These are phyloP conservation scores for Trachemys scripta DNA, from an alignment of 2,113 vertebrate genomes.

Conservation along the genomic window DNA sequence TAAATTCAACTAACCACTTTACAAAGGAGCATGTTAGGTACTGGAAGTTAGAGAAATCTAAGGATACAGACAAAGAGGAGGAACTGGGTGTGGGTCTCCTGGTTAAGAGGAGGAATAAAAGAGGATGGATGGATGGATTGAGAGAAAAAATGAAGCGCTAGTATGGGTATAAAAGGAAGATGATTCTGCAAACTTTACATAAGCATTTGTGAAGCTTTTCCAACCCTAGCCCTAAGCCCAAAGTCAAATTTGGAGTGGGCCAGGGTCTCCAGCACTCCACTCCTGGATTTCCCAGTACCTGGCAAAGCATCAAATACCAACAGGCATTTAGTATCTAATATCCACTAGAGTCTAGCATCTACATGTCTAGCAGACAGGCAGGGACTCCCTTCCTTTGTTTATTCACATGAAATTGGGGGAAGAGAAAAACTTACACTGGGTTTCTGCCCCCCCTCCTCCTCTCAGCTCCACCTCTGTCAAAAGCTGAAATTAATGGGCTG, in stretches of 20 bases:
- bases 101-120: background rate
- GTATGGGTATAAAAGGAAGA: slow-evolving; percentile 29
- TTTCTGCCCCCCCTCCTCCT: slow-evolving; percentile 47
- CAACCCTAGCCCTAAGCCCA: slow-evolving; percentile 6
- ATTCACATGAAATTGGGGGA: slow-evolving; percentile 73
- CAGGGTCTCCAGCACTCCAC: background rate
- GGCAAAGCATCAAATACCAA: slow-evolving; percentile 50
- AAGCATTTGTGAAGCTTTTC: slow-evolving; percentile 41
- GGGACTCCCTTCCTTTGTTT: slow-evolving; percentile 74
- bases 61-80: background rate
- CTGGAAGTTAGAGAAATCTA: background rate
- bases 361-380: slow-evolving; percentile 70
- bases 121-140: background rate
- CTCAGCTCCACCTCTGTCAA: slow-evolving; percentile 76
- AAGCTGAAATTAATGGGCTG: slow-evolving; percentile 72
- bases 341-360: slow-evolving; percentile 71
- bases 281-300: slow-evolving; percentile 65
- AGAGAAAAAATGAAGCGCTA: background rate
- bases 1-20: background rate
- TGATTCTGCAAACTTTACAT: slow-evolving; percentile 21
- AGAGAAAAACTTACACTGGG: slow-evolving; percentile 73
- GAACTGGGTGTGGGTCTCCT: background rate
- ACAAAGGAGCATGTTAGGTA: background rate
- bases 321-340: slow-evolving; percentile 62
- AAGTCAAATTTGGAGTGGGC: slow-evolving; percentile 28